Evolutionary conservation across 2,797 vertebrate species (phyloP).

Genomic region (Trachurus trachurus): DNA sequence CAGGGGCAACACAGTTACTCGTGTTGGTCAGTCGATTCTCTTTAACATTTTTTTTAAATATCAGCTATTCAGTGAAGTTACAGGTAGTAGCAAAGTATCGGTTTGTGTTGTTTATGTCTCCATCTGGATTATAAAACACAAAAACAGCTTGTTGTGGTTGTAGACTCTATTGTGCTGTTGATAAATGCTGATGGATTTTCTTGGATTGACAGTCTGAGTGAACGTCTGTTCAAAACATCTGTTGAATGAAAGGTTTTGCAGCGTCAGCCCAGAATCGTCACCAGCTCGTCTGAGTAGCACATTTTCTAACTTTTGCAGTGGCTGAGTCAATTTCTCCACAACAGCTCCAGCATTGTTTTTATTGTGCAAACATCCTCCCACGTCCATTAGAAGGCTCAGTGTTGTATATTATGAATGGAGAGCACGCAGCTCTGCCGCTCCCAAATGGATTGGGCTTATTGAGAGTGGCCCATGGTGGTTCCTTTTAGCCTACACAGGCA

Average conservation of each 20-base stretch:
- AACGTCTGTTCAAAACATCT: slow-evolving; percentile 20
- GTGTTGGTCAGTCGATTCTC: slow-evolving; percentile 45
- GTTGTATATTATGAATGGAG: slow-evolving; percentile 55
- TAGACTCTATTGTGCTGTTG: neutral
- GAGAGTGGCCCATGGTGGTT: slow-evolving; percentile 49
- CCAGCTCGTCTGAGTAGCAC: neutral
- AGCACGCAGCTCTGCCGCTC: slow-evolving; percentile 40
- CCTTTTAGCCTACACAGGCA: slow-evolving; percentile 51
- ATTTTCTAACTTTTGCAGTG: slow-evolving; percentile 9
- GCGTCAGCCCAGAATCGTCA: neutral
- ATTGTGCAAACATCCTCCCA: slow-evolving; percentile 44
- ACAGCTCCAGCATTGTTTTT: slow-evolving; percentile 16
- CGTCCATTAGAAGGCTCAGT: slow-evolving; percentile 38
- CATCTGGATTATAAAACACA: slow-evolving; percentile 4
- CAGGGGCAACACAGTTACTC: slow-evolving; percentile 18
- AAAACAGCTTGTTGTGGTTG: neutral
- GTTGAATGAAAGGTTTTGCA: slow-evolving; percentile 4
- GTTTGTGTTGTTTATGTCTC: slow-evolving; percentile 21
- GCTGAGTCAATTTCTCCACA: slow-evolving; percentile 20
- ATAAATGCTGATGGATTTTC: slow-evolving; percentile 28
- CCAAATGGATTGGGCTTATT: slow-evolving; percentile 46
- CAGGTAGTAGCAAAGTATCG: slow-evolving; percentile 19
- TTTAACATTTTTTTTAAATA: slow-evolving; percentile 32
- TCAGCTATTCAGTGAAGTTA: slow-evolving; percentile 17
- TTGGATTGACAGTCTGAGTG: neutral